These are phyloP conservation scores for Pteronotus mesoamericanus DNA, from an alignment of 2,797 vertebrate genomes.

Conservation along the genomic window DNA sequence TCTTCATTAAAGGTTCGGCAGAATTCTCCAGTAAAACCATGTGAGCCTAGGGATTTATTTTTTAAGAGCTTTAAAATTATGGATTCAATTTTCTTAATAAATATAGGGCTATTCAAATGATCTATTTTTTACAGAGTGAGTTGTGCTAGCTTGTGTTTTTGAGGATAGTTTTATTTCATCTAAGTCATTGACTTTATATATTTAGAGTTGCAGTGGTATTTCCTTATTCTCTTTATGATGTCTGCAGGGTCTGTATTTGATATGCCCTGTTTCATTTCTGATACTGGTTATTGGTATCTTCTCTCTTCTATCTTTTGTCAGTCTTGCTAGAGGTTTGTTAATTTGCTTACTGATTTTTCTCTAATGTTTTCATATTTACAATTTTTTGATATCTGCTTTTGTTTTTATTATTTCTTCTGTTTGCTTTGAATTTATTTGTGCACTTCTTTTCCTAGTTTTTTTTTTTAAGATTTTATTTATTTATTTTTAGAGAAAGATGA, in stretches of 20 bases:
- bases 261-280: neutral
- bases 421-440: neutral
- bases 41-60: no score
- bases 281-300: neutral
- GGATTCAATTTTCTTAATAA: no score
- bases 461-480: no score
- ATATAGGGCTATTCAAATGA: neutral
- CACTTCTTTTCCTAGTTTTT: neutral
- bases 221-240: neutral
- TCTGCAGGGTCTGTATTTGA: neutral
- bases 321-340: neutral
- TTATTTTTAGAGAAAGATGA: no score
- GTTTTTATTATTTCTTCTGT: neutral
- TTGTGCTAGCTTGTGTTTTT: neutral
- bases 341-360: neutral
- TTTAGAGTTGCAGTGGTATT: neutral
- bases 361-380: neutral
- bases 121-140: neutral
- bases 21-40: no score
- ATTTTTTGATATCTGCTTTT: neutral
- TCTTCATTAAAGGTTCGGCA: neutral
- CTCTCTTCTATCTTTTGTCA: neutral
- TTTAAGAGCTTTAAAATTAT: no score
- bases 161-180: neutral
- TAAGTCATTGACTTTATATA: neutral